These are phyloP conservation scores for Orthosia incerta DNA, from an alignment of 2,888 invertebrate genomes.

Conservation along the genomic window DNA sequence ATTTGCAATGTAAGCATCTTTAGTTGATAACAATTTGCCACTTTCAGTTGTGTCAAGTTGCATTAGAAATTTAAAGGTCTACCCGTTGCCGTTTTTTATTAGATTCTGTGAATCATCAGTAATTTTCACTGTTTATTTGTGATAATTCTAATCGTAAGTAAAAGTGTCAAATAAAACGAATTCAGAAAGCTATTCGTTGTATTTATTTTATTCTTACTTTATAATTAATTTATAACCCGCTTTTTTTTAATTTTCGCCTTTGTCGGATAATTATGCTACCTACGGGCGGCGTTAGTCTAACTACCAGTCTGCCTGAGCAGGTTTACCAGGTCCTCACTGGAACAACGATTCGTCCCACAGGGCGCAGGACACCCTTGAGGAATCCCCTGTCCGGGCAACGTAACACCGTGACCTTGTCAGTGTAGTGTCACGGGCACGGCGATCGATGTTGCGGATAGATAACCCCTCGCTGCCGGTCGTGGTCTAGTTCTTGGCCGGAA, in stretches of 20 bases:
- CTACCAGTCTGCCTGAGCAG: too few relatives aligned
- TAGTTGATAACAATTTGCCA: slow-evolving; percentile 74
- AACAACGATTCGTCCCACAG: too few relatives aligned
- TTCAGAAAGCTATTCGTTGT: slow-evolving; percentile 58
- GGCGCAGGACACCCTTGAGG: too few relatives aligned
- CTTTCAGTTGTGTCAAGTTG: slow-evolving; percentile 72
- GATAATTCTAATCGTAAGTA: slow-evolving; percentile 85
- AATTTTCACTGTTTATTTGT: slow-evolving; percentile 89
- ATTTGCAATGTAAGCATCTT: slow-evolving; percentile 71
- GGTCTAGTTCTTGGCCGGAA: not conserved
- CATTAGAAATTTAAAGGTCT: slow-evolving; percentile 72
- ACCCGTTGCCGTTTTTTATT: slow-evolving; percentile 80
- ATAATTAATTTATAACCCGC: too few relatives aligned
- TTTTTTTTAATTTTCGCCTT: too few relatives aligned
- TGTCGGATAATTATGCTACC: too few relatives aligned
- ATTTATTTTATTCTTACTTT: slow-evolving; percentile 51
- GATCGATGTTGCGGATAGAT: not conserved
- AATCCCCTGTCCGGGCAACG: too few relatives aligned
- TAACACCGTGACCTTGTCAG: too few relatives aligned
- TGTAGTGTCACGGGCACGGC: too few relatives aligned
- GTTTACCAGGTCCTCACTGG: too few relatives aligned
- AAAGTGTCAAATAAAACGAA: slow-evolving; percentile 84
- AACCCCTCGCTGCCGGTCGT: not conserved
- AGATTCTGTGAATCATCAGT: slow-evolving; percentile 89
- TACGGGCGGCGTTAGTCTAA: not conserved